Base-by-base conservation (phyloP, 1,140 invertebrate species). In the Drosophila neocordata region DNA sequence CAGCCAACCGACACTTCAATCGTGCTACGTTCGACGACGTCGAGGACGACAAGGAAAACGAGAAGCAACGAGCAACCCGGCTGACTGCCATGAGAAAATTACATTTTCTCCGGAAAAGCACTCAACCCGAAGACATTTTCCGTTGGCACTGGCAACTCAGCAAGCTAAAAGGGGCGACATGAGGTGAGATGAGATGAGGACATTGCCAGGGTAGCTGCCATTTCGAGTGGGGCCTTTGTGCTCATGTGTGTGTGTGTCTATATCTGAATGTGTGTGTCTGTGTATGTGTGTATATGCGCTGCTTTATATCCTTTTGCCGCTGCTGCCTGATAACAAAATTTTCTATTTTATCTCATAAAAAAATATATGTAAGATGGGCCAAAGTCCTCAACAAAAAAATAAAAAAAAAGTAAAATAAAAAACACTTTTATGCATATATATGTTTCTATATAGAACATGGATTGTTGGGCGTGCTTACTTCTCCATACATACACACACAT, bases 321-420 rank as follows among this genome's bases (percentile, higher is more conserved):
- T 67, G 77, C 78, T 82, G 88, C 71, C 78, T 90, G 89, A 90
- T 90, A 90, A 90, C 89, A 89, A 85, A 74, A 81, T 88, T 90
- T 89, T 89, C 85, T 89, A 89, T 89, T 89, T 89, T 82, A 89
- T 89, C 82, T 85, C 85, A 85, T 89, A 89, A 89, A 89, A 89
- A 89, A 89, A 84, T 84, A 89, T 89, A 84, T 78, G 75, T 78
- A 77, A 60, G 15, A 58, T 37, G 65, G 38, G 44, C 68, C 60
- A 68, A 76, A 59, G 64, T 56, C 57, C 55, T 70, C 68, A 72
- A 74, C 75, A 76, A 31, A 3, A 31, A 31, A 2, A 31, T 5
- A 31, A 31, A 31, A 31, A 31, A 31, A 31, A 31, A 31, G 7
- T 24, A 31, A 31, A 31, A 31, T 1, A 31, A 58, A 70, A 77